A percentile compares a stretch with the other conserved stretches of the same genome.
Conservation (phyloP, 2,888 invertebrate species). For the Leucophenga maculata region DNA sequence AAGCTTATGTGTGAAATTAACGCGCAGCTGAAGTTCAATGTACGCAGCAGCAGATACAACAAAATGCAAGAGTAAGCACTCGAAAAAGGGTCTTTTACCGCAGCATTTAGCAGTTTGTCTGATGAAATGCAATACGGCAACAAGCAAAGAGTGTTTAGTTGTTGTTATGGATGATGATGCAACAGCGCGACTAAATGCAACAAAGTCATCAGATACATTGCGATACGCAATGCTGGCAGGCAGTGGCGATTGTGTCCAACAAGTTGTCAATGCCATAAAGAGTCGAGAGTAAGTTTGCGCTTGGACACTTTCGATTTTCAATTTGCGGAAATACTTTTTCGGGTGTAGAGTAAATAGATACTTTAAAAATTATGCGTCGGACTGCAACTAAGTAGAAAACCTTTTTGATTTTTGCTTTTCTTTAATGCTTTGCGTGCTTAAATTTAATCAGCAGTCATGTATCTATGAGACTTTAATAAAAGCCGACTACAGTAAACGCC, state of each 20-base stretch:
- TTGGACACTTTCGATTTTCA: slow-evolving; percentile 18
- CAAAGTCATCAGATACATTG: slow-evolving; percentile 42
- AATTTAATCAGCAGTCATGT: slow-evolving; percentile 46
- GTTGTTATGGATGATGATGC: slow-evolving; percentile 14
- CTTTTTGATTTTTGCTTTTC: too few relatives aligned
- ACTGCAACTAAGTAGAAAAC: slow-evolving; percentile 35
- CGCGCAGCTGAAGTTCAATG: slow-evolving; percentile 51
- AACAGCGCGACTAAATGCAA: slow-evolving; percentile 9
- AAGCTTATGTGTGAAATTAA: slow-evolving; percentile 11
- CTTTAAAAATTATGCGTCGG: slow-evolving; percentile 57
- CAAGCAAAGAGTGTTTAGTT: not conserved
- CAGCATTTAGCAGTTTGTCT: not conserved
- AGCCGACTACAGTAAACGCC: slow-evolving; percentile 1
- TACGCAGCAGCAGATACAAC: slow-evolving; percentile 37
- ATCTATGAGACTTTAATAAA: slow-evolving; percentile 3
- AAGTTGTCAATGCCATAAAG: slow-evolving; percentile 46
- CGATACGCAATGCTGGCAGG: slow-evolving; percentile 41
- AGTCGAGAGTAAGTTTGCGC: slow-evolving; percentile 26
- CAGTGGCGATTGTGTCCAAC: slow-evolving; percentile 11
- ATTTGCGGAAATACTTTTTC: not conserved
- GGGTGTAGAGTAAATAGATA: slow-evolving; percentile 38
- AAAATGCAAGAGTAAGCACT: too few relatives aligned
- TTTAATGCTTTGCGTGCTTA: slow-evolving; percentile 44
- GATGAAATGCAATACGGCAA: slow-evolving; percentile 18
- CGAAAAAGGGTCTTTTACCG: slow-evolving; percentile 54